phyloP scores from a whole-genome alignment of 2,113 vertebrate genomes.

The Scytalopus superciliaris region DNA sequence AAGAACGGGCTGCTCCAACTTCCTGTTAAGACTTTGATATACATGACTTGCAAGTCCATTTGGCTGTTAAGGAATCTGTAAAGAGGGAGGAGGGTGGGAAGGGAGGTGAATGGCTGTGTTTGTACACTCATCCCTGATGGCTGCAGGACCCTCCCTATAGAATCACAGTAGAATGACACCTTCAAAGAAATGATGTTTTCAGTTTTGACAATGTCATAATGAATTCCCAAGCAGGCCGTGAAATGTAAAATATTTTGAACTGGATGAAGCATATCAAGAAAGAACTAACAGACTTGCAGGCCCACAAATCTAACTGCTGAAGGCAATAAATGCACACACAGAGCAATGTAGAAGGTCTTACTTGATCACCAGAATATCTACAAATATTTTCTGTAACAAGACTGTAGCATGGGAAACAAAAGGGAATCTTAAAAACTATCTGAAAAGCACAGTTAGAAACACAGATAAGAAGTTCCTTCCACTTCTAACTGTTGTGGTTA shows the following conservation, averaged over 20 bases:
- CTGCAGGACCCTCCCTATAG: background rate
- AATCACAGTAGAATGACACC: rapidly evolving
- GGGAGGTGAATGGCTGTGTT: background rate
- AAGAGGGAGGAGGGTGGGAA: background rate
- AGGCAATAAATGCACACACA: background rate
- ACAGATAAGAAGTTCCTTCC: background rate
- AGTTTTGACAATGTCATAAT: background rate
- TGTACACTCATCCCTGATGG: background rate
- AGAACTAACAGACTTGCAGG: too few species aligned
- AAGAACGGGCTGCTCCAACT: background rate
- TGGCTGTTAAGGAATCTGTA: background rate
- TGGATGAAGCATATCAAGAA: background rate
- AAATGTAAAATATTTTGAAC: background rate
- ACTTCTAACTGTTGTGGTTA: background rate
- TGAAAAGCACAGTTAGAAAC: background rate
- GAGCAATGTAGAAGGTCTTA: background rate
- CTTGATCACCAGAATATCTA: background rate
- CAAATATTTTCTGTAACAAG: background rate
- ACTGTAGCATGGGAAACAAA: background rate
- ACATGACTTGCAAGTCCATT: background rate
- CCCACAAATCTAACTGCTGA: background rate
- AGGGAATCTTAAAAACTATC: background rate
- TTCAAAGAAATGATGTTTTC: background rate
- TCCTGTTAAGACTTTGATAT: background rate
- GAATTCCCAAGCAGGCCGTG: background rate